Conservation (phyloP, 2,113 vertebrate species). For the Eulacestoma nigropectus region DNA sequence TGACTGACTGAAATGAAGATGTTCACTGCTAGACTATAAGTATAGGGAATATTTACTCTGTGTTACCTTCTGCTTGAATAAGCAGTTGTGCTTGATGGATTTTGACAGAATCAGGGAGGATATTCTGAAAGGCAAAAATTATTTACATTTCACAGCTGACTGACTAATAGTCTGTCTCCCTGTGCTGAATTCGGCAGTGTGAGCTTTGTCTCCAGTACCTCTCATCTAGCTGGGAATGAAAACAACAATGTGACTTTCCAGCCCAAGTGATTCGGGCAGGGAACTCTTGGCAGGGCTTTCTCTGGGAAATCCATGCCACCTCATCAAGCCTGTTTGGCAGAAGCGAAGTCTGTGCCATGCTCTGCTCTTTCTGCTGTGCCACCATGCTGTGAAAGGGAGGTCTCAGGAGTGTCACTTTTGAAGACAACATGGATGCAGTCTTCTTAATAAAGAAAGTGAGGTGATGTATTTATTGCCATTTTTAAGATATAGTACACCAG, state of each 20-base stretch:
- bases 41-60: neutral
- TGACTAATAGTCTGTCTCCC: constrained; percentile 6
- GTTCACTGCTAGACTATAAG: neutral
- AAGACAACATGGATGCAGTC: neutral
- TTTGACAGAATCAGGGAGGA: constrained; percentile 43
- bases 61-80: constrained; percentile 37
- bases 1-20: neutral
- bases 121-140: constrained; percentile 61
- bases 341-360: neutral
- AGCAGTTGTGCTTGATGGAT: constrained; percentile 13
- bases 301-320: neutral
- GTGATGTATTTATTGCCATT: neutral
- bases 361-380: neutral
- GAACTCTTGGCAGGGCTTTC: neutral
- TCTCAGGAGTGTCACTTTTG: neutral
- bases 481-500: neutral
- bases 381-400: neutral
- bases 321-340: neutral
- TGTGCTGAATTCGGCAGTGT: neutral
- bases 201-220: neutral
- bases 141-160: constrained; percentile 52
- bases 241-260: neutral
- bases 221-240: neutral
- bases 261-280: neutral
- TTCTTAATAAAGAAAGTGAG: neutral